Percentiles rank a stretch among this genome's conserved stretches.
phyloP scores from a whole-genome alignment of 2,797 vertebrate species.

The Setipinna tenuifilis region DNA sequence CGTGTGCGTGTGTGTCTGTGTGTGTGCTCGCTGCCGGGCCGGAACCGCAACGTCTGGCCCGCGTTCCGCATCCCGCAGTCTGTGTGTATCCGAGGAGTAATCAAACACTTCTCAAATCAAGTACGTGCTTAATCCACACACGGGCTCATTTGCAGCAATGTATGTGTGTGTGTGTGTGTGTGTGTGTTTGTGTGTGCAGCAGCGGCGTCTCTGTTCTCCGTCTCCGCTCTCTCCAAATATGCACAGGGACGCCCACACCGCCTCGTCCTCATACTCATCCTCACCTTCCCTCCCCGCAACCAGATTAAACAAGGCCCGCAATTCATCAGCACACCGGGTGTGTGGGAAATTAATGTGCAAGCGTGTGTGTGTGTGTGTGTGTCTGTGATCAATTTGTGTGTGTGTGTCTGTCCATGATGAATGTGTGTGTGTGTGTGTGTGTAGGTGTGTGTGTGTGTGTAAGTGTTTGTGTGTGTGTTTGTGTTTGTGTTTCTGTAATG shows the following conservation, averaged over 20 bases:
- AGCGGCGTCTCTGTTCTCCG: too few species aligned
- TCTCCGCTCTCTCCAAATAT: slow-evolving; percentile 40
- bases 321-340: slow-evolving; percentile 36
- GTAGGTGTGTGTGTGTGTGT: background rate
- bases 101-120: slow-evolving; percentile 60
- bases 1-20: too few species aligned
- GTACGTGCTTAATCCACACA: slow-evolving; percentile 56
- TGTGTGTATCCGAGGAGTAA: slow-evolving; percentile 26
- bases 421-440: background rate
- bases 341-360: background rate
- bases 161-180: too few species aligned
- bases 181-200: too few species aligned
- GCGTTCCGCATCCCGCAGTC: background rate
- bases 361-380: background rate
- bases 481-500: too few species aligned
- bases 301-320: slow-evolving; percentile 49
- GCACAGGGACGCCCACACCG: slow-evolving; percentile 40
- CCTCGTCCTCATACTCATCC: slow-evolving; percentile 53
- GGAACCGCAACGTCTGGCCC: background rate
- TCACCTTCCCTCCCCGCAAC: slow-evolving; percentile 48
- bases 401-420: background rate
- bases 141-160: slow-evolving; percentile 48
- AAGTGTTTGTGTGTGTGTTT: too few species aligned
- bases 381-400: background rate
- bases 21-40: background rate